Conservation (phyloP, 2,888 invertebrate species). For the Ernsta delagoae region DNA sequence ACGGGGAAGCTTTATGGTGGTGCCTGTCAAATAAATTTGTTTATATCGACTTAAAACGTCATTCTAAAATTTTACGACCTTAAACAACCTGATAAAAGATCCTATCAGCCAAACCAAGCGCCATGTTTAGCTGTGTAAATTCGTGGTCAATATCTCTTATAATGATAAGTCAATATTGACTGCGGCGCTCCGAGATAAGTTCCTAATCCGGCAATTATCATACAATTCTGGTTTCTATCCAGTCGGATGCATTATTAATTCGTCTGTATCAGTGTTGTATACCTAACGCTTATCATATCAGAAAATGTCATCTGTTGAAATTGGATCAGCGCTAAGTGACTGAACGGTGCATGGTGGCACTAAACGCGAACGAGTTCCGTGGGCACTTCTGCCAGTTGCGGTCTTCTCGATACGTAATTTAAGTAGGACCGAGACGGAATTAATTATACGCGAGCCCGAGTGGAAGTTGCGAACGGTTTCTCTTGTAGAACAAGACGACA, state of each 20-base stretch:
- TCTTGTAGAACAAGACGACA: constrained; percentile 77
- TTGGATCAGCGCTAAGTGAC: constrained; percentile 69
- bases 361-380: constrained; percentile 59
- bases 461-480: constrained; percentile 74
- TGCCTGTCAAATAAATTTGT: constrained; percentile 11
- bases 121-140: neutral
- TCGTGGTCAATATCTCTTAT: neutral
- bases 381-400: constrained; percentile 68
- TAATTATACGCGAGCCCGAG: constrained; percentile 68
- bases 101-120: neutral
- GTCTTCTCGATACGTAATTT: constrained; percentile 67
- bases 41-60: neutral
- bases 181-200: constrained; percentile 9
- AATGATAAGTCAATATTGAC: constrained; percentile 1
- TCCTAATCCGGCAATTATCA: constrained; percentile 25
- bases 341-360: constrained; percentile 40
- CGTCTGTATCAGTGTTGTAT: constrained; percentile 23
- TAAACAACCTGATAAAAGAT: neutral
- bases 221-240: constrained; percentile 34
- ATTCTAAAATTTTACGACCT: neutral
- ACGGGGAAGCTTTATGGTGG: constrained; percentile 16
- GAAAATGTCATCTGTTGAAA: constrained; percentile 58
- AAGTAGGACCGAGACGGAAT: constrained; percentile 77
- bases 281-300: constrained; percentile 48
- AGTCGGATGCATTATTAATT: constrained; percentile 35